Evolutionary conservation across 2,797 vertebrate genomes (phyloP).

Genomic region (Muscicapa comitata): DNA sequence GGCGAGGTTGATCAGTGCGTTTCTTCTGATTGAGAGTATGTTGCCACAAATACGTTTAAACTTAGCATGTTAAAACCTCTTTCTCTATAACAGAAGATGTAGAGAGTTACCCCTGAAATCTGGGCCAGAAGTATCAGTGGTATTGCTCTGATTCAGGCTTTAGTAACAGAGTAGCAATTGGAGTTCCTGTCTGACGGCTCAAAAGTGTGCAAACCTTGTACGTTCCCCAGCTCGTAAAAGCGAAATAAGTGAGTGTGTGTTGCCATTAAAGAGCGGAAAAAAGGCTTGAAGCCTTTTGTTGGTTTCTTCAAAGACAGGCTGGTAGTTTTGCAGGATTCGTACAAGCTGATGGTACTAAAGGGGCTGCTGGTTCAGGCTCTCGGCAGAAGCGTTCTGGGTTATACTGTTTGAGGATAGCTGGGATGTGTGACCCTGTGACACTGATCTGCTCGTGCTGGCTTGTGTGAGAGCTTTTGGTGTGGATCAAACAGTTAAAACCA

Average conservation of each 20-base stretch:
- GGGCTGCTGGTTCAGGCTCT: not conserved
- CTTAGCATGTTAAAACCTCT: not conserved
- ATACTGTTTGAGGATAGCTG: not conserved
- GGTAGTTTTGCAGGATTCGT: not conserved
- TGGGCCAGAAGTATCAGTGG: not conserved
- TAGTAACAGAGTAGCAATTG: not conserved
- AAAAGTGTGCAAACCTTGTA: fast-evolving
- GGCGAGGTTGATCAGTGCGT: not conserved
- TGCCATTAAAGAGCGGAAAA: not conserved
- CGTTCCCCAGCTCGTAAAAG: fast-evolving
- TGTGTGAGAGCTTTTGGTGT: not conserved
- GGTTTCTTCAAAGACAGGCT: not conserved
- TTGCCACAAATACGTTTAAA: not conserved
- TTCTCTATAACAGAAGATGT: not conserved
- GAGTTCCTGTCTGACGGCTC: not conserved
- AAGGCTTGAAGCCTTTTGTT: not conserved
- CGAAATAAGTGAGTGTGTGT: not conserved
- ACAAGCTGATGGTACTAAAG: not conserved
- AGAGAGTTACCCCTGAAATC: not conserved
- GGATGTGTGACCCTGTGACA: not conserved
- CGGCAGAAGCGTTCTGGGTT: fast-evolving
- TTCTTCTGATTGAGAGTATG: not conserved
- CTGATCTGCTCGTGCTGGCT: not conserved
- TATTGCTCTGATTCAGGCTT: not conserved
- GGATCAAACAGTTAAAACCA: not conserved